Percentiles rank a stretch among this genome's conserved stretches.
Evolutionary conservation across 2,113 vertebrate species (phyloP).

Genomic region (Seriola rivoliana): DNA sequence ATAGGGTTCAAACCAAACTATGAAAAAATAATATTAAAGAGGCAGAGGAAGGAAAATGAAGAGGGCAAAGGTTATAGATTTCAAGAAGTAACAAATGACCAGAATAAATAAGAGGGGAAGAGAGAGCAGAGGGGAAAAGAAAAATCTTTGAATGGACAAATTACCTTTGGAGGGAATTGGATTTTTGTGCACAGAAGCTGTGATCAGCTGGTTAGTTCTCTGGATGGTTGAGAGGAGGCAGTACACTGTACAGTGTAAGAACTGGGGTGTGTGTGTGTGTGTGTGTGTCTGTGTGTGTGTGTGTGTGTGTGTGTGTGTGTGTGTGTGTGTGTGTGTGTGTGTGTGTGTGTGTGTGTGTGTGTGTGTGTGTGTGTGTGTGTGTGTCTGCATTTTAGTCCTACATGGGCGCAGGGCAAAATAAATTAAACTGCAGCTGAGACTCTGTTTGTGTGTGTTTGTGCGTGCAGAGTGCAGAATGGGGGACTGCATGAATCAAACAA

Average conservation of each 20-base stretch:
- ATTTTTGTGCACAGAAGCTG: constrained; percentile 61
- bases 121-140: constrained; percentile 26
- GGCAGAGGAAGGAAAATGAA: constrained; percentile 4
- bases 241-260: constrained; percentile 19
- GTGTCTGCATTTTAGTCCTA: constrained; percentile 12
- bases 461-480: not conserved
- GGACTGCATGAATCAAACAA: constrained; percentile 17
- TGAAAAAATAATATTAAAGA: constrained; percentile 27
- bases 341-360: not conserved
- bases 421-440: constrained; percentile 49
- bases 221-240: constrained; percentile 40
- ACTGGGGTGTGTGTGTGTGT: not conserved
- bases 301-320: not conserved
- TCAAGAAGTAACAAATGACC: constrained; percentile 50
- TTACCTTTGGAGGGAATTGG: constrained; percentile 64
- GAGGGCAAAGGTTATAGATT: constrained; percentile 36
- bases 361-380: constrained; percentile 5
- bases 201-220: constrained; percentile 59
- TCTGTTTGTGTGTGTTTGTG: constrained; percentile 18
- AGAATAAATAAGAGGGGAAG: constrained; percentile 42
- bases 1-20: constrained; percentile 45
- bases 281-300: constrained; percentile 7
- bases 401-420: constrained; percentile 33
- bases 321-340: not conserved
- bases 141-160: constrained; percentile 57